These are phyloP conservation scores for Spodoptera littoralis DNA, from an alignment of 2,888 invertebrate species.

Conservation along the genomic window DNA sequence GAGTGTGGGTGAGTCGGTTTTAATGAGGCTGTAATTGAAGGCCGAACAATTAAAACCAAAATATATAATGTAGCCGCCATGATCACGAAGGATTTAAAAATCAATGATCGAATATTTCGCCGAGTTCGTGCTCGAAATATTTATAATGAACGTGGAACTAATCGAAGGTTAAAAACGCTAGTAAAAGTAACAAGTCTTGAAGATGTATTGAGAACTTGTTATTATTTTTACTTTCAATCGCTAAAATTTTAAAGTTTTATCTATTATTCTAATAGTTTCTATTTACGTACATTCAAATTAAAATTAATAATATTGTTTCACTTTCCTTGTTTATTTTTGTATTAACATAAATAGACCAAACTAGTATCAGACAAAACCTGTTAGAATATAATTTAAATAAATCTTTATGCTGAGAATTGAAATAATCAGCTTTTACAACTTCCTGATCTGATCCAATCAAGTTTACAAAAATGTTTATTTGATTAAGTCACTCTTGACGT, in stretches of 20 bases:
- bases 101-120: constrained; percentile 29
- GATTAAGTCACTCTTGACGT: background rate
- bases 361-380: constrained; percentile 12
- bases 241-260: too few species aligned
- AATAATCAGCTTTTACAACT: constrained; percentile 20
- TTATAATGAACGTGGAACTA: constrained; percentile 49
- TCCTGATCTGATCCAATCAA: constrained; percentile 13
- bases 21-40: constrained; percentile 72
- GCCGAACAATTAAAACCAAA: constrained; percentile 60
- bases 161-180: constrained; percentile 55
- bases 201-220: constrained; percentile 39
- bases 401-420: constrained; percentile 22
- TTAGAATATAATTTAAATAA: constrained; percentile 21
- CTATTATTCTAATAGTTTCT: too few species aligned
- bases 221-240: constrained; percentile 22
- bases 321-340: background rate
- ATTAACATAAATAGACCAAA: constrained; percentile 10
- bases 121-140: constrained; percentile 30
- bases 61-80: constrained; percentile 48
- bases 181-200: constrained; percentile 52
- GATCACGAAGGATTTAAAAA: constrained; percentile 45
- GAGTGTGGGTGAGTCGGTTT: constrained; percentile 68
- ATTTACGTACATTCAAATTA: too few species aligned
- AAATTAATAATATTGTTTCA: background rate
- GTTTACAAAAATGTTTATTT: background rate